Evolutionary conservation across 1,140 invertebrate species (phyloP).

Genomic region (Sinonovacula constricta): DNA sequence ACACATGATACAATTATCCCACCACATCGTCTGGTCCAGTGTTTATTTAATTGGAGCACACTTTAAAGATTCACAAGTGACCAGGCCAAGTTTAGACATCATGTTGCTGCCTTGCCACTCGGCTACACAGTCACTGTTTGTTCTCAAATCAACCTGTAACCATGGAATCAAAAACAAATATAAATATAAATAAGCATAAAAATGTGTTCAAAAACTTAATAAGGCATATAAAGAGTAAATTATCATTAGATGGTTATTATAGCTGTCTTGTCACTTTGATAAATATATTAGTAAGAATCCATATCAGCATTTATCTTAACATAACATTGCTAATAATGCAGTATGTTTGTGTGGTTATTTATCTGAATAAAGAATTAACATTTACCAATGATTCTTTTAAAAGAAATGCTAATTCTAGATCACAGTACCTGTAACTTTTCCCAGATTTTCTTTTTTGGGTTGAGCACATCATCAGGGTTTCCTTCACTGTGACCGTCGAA

Average conservation of each 20-base stretch:
- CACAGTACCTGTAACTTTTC: conserved; percentile 76
- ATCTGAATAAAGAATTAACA: too few species aligned
- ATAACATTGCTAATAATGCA: too few species aligned
- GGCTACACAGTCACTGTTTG: conserved; percentile 86
- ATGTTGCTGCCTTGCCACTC: conserved; percentile 91
- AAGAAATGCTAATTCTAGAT: too few species aligned
- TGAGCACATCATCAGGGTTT: conserved; percentile 70
- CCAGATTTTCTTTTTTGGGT: conserved; percentile 79
- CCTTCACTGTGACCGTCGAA: conserved; percentile 69
- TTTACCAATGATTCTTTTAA: too few species aligned
- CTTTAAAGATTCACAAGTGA: conserved; percentile 85
- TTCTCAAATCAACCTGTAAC: conserved; percentile 86
- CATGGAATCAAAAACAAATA: background rate
- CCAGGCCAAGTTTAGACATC: conserved; percentile 84
- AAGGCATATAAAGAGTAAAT: background rate
- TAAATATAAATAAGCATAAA: background rate
- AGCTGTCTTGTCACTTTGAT: background rate
- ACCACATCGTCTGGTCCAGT: too few species aligned
- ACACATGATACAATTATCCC: too few species aligned
- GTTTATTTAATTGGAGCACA: conserved; percentile 88
- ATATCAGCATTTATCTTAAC: too few species aligned
- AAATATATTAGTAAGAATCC: too few species aligned
- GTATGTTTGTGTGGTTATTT: too few species aligned
- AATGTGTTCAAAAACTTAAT: background rate
- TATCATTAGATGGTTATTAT: background rate